These are phyloP conservation scores for Tautogolabrus adspersus DNA, from an alignment of 2,113 vertebrate species.

Conservation along the genomic window DNA sequence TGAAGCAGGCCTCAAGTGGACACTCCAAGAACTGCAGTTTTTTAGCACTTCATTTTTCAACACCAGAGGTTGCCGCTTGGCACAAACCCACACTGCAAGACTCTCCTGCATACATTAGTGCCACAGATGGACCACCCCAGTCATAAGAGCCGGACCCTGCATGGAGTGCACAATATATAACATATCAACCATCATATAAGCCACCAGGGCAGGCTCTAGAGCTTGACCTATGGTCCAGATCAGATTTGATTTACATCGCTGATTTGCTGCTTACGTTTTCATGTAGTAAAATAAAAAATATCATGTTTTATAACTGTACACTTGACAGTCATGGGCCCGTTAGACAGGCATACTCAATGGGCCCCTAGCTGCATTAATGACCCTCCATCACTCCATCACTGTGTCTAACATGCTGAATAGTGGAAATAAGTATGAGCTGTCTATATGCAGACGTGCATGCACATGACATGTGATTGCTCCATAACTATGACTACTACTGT, in stretches of 20 bases:
- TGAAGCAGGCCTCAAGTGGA: too few species aligned
- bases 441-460: neutral
- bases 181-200: too few species aligned
- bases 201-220: too few species aligned
- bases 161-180: neutral
- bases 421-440: neutral
- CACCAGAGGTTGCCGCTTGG: too few species aligned
- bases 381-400: too few species aligned
- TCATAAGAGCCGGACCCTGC: too few species aligned
- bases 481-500: constrained; percentile 3
- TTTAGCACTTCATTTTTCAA: too few species aligned
- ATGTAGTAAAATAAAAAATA: neutral
- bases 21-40: too few species aligned
- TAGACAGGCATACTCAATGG: neutral
- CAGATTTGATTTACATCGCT: neutral
- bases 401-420: neutral
- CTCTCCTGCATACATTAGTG: too few species aligned
- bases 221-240: neutral
- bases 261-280: neutral
- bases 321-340: neutral
- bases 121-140: too few species aligned
- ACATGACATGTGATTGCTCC: neutral
- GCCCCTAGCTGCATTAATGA: neutral
- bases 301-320: neutral
- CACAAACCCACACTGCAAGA: too few species aligned